A percentile compares a stretch with the other conserved stretches of the same genome.
Conservation (phyloP, 2,797 vertebrate species). For the Xiphophorus birchmanni region DNA sequence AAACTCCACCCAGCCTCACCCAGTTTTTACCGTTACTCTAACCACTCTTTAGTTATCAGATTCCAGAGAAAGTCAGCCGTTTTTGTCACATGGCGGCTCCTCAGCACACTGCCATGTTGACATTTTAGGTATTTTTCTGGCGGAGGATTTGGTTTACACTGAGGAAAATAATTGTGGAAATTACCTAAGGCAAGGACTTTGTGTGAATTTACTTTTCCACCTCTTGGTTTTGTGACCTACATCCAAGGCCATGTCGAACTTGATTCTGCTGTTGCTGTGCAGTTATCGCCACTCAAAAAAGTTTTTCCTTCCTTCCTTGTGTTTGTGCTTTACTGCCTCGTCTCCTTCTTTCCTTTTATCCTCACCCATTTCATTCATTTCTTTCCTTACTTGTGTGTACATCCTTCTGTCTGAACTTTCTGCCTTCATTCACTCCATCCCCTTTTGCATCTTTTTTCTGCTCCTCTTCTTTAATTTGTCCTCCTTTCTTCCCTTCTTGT, state of each 20-base stretch:
- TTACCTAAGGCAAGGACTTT: slow-evolving; percentile 10
- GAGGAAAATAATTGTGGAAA: slow-evolving; percentile 11
- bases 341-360: background rate
- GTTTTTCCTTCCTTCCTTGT: background rate
- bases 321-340: background rate
- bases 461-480: background rate
- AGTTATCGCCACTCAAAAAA: slow-evolving; percentile 1
- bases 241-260: slow-evolving; percentile 12
- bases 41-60: background rate
- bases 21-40: background rate
- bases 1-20: slow-evolving; percentile 23
- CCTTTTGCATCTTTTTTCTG: background rate
- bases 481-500: background rate
- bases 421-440: background rate
- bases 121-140: background rate
- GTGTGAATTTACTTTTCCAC: slow-evolving; percentile 12
- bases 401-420: background rate
- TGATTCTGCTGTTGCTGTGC: slow-evolving; percentile 8
- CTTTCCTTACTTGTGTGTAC: background rate
- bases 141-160: slow-evolving; percentile 8
- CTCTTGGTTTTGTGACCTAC: slow-evolving; percentile 27
- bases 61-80: slow-evolving; percentile 15
- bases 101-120: background rate
- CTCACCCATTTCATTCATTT: background rate
- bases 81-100: slow-evolving; percentile 1